Evolutionary conservation across 2,888 invertebrate genomes (phyloP).

Genomic region (Amphipyra berbera): DNA sequence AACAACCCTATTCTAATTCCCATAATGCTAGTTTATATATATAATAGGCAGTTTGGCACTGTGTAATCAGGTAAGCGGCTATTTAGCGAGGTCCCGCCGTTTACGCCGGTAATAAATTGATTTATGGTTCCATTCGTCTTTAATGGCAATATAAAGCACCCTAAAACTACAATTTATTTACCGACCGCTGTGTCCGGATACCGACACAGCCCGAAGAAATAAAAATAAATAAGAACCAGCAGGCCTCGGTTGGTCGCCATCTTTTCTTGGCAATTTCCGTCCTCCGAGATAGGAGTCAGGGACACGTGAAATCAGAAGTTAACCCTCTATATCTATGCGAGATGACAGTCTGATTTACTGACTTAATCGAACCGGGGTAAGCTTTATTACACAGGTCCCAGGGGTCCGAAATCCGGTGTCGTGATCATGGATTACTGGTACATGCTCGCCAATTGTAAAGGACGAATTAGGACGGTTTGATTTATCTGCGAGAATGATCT

Average conservation of each 20-base stretch:
- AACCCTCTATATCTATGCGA: constrained; percentile 81
- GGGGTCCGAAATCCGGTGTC: constrained; percentile 66
- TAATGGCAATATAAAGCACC: constrained; percentile 61
- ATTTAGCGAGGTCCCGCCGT: constrained; percentile 45
- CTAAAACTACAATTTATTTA: constrained; percentile 72
- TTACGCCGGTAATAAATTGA: constrained; percentile 55
- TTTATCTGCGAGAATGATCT: constrained; percentile 58
- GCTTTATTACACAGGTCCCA: constrained; percentile 75
- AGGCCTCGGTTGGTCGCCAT: constrained; percentile 70
- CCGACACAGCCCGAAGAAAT: constrained; percentile 69
- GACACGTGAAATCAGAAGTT: constrained; percentile 85
- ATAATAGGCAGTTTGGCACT: constrained; percentile 31
- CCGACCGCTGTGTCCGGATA: constrained; percentile 67
- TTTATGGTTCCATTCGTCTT: constrained; percentile 53
- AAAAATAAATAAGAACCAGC: constrained; percentile 80
- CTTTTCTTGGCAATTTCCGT: constrained; percentile 85
- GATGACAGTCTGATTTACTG: constrained; percentile 82
- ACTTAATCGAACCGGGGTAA: constrained; percentile 78
- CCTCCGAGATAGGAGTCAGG: constrained; percentile 77
- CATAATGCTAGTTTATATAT: constrained; percentile 30
- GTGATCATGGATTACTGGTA: constrained; percentile 62
- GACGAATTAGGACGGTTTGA: constrained; percentile 66
- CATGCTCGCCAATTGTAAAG: constrained; percentile 66
- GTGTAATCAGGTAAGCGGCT: constrained; percentile 47
- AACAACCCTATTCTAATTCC: constrained; percentile 4